Percentiles rank a stretch among this genome's conserved stretches.
These are phyloP conservation scores for Ataeniobius toweri DNA, from an alignment of 2,797 vertebrate genomes.

Conservation along the genomic window DNA sequence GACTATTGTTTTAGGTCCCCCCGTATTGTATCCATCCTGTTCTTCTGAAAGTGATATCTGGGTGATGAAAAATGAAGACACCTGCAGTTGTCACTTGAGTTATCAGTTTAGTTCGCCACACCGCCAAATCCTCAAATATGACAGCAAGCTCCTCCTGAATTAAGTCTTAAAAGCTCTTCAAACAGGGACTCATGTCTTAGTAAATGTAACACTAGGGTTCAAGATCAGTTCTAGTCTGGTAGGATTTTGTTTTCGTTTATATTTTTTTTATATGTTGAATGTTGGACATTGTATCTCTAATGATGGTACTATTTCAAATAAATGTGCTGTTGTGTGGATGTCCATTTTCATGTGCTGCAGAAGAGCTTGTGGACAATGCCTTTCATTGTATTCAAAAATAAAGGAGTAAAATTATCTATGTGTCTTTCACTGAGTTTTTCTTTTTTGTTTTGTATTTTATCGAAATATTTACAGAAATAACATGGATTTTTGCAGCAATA, in stretches of 20 bases:
- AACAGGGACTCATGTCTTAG: constrained; percentile 11
- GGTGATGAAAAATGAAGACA: not conserved
- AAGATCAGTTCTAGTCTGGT: constrained; percentile 2
- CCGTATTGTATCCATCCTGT: not conserved
- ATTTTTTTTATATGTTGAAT: constrained; percentile 32
- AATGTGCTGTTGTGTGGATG: constrained; percentile 14
- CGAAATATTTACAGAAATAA: not conserved
- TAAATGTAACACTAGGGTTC: constrained; percentile 57
- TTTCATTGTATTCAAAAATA: constrained; percentile 58
- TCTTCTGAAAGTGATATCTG: not conserved
- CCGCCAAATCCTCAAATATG: not conserved
- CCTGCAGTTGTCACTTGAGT: not conserved
- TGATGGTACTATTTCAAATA: constrained; percentile 4
- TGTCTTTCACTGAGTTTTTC: not conserved
- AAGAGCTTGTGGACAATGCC: constrained; percentile 38
- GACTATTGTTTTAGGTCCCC: too few relatives aligned
- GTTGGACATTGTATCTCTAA: constrained; percentile 12
- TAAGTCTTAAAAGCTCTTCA: constrained; percentile 1
- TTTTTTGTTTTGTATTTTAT: not conserved
- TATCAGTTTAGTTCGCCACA: not conserved
- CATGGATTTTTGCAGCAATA: not conserved
- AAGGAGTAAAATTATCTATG: constrained; percentile 53
- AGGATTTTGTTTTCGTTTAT: constrained; percentile 17
- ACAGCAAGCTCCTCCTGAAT: constrained; percentile 7
- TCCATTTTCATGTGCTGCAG: constrained; percentile 29